These are phyloP conservation scores for Mnemiopsis leidyi DNA, from an alignment of 37 sponge, comb jelly and placozoan genomes.

Conservation along the genomic window DNA sequence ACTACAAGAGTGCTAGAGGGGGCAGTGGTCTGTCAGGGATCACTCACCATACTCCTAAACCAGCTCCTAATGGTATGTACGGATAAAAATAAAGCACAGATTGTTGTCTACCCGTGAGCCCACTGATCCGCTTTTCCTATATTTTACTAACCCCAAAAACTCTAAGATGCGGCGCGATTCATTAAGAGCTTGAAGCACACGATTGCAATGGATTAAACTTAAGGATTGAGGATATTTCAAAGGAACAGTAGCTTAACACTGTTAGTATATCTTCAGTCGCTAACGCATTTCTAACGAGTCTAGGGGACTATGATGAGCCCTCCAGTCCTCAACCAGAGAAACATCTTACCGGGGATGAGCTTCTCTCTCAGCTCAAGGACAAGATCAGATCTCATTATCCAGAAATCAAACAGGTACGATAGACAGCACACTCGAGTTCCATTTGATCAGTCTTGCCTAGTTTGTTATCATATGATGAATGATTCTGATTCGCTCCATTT, in stretches of 20 bases:
- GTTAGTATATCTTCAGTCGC: conserved; percentile 13
- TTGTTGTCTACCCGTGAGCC: not conserved
- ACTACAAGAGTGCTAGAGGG: conserved; percentile 38
- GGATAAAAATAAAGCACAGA: not conserved
- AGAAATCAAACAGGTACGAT: conserved; percentile 49
- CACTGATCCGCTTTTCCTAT: too few relatives aligned
- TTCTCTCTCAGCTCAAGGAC: not conserved
- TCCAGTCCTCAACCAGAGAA: not conserved
- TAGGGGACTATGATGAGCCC: conserved; percentile 1
- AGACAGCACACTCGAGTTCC: too few relatives aligned
- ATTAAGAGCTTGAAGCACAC: too few relatives aligned
- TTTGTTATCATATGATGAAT: too few relatives aligned
- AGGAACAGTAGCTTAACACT: not conserved
- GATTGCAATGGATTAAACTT: too few relatives aligned
- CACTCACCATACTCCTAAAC: conserved; percentile 42
- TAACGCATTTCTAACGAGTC: conserved; percentile 25
- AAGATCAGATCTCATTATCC: not conserved
- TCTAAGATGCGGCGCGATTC: too few relatives aligned
- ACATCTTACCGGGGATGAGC: not conserved
- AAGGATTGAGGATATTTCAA: too few relatives aligned
- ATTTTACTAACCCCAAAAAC: too few relatives aligned
- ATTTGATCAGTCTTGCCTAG: too few relatives aligned
- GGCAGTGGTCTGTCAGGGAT: not conserved
- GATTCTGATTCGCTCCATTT: too few relatives aligned
- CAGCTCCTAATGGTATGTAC: not conserved